These are phyloP conservation scores for Apamea anceps DNA, from an alignment of 2,888 invertebrate genomes.

Conservation along the genomic window DNA sequence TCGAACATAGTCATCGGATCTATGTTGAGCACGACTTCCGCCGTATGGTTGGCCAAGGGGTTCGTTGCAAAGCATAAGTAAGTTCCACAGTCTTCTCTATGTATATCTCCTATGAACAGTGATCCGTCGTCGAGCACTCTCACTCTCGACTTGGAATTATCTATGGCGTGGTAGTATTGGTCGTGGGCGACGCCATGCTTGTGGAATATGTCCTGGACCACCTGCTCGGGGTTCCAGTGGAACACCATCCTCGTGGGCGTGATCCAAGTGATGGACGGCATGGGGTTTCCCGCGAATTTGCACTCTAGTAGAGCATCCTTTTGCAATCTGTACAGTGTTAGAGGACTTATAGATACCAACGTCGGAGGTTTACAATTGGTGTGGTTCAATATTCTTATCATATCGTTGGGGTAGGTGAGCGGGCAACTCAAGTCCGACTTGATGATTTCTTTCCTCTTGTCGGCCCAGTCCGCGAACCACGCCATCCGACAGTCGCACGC, in stretches of 20 bases:
- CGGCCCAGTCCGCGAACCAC: constrained; percentile 92
- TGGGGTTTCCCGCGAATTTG: constrained; percentile 93
- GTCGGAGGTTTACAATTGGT: constrained; percentile 93
- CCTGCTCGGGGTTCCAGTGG: constrained; percentile 94
- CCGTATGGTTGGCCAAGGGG: constrained; percentile 94
- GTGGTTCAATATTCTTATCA: constrained; percentile 92
- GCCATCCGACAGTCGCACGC: constrained; percentile 96
- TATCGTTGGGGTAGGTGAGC: constrained; percentile 92
- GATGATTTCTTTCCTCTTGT: constrained; percentile 85
- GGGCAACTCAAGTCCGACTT: constrained; percentile 92
- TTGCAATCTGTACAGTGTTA: constrained; percentile 91
- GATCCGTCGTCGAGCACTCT: constrained; percentile 94
- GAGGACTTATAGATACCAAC: constrained; percentile 91
- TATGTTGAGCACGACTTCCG: constrained; percentile 94
- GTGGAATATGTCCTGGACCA: constrained; percentile 91
- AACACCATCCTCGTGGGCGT: constrained; percentile 93
- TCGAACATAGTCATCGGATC: constrained; percentile 96
- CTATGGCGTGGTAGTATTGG: constrained; percentile 84
- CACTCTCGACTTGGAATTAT: constrained; percentile 90
- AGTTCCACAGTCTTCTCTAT: constrained; percentile 95
- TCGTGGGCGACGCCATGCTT: constrained; percentile 92
- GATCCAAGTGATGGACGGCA: constrained; percentile 96
- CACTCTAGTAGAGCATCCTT: constrained; percentile 94
- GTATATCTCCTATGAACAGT: constrained; percentile 92
- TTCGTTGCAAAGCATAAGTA: constrained; percentile 97